Base-by-base conservation (phyloP, 2,888 invertebrate species). In the Oligia fasciuncula region DNA sequence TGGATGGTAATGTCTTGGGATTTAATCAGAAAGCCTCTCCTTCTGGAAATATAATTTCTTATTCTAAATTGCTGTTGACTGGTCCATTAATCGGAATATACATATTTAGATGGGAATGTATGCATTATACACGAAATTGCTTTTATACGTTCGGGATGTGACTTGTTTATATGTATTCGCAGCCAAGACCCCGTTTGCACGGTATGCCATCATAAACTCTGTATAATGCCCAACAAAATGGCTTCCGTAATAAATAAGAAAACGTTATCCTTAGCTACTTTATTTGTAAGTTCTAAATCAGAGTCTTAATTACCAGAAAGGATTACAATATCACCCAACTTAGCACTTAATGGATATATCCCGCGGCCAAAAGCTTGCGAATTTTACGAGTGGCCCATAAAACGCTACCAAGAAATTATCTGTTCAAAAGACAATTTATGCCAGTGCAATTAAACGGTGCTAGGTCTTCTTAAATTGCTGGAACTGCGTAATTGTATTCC, bases 401-500 rank as follows among this genome's bases (percentile, higher is more conserved):
- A 93, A 93, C 81, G 80, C 76, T 89, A 89, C 89, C 91, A 90
- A 91, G 92, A 94, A 94, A 94, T 94, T 94, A 95, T 95, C 93
- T 93, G 93, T 93, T 94, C 93, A 91, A 91, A 93, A 91, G 92
- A 93, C 93, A 95, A 95, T 95, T 95, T 94, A 95, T 94, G 93
- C 91, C 88, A 90, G 88, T 93, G 94, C 93, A 95, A 95, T 95
- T 95, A 95, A 94, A 94, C 91, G 93, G 90, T 90, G 91, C 92
- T 94, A 94, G 93, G 94, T 95, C 94, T 95, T 91, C 94, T 93
- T 94, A 94, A 95, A 94, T 94, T 94, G 94, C 94, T 94, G 92
- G 92, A 91, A 94, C 93, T 94, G 94, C 92, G 94, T 95, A 95
- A 95, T 95, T 95, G 95, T 95, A 94, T 94, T 94, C 92, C 80